A percentile compares a stretch with the other conserved stretches of the same genome.
Conservation (phyloP, 2,113 vertebrate species). For the Pseudopodoces humilis region DNA sequence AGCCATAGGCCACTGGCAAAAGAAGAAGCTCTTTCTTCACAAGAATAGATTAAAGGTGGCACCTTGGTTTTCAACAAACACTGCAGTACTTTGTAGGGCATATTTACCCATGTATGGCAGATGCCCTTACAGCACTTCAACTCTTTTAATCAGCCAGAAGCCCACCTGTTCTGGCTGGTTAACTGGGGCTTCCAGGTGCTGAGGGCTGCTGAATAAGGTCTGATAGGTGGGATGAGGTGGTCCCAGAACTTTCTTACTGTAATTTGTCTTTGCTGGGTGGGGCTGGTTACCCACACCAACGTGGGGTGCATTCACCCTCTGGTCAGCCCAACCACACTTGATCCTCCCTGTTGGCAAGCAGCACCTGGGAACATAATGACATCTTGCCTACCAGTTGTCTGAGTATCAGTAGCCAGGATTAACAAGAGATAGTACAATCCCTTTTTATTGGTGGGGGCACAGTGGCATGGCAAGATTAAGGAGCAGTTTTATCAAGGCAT, state of each 20-base stretch:
- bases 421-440: neutral
- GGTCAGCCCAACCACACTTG: no score
- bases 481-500: neutral
- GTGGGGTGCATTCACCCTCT: neutral
- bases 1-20: neutral
- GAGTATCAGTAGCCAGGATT: neutral
- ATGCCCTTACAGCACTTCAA: rapidly evolving
- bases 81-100: neutral
- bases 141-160: neutral
- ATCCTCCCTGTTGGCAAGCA: neutral
- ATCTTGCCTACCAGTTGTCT: neutral
- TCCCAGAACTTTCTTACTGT: neutral
- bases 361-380: no score
- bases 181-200: neutral
- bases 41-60: neutral
- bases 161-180: neutral
- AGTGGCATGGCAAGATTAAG: neutral
- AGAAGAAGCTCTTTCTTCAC: neutral
- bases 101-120: rapidly evolving
- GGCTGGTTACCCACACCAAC: neutral
- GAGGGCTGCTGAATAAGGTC: neutral
- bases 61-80: neutral
- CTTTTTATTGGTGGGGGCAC: neutral
- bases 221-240: neutral
- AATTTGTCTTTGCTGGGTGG: neutral